phyloP scores from a whole-genome alignment of 1,140 invertebrate genomes.

The Olivierus martensii region DNA sequence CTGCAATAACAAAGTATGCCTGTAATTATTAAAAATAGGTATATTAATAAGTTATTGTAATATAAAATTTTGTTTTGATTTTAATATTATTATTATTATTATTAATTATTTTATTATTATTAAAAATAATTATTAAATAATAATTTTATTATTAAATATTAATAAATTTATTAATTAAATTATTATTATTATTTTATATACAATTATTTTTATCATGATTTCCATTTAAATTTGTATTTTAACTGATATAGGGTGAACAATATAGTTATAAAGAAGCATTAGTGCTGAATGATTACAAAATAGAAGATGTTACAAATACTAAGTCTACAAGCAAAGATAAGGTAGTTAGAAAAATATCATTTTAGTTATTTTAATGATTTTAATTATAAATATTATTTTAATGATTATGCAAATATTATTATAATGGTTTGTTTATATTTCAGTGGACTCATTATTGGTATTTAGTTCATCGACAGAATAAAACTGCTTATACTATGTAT shows the following conservation, averaged over 20 bases:
- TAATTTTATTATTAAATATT: no score
- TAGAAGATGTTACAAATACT: constrained; percentile 60
- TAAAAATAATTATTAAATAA: no score
- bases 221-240: constrained; percentile 1
- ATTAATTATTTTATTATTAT: no score
- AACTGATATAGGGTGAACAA: constrained; percentile 57
- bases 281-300: constrained; percentile 64
- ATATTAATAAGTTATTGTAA: no score
- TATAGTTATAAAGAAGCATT: constrained; percentile 82
- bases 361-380: constrained; percentile 3
- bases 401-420: background rate
- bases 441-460: constrained; percentile 69
- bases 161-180: no score
- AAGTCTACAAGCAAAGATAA: constrained; percentile 35
- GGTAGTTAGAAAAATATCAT: constrained; percentile 22
- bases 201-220: no score
- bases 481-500: constrained; percentile 75
- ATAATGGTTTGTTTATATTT: constrained; percentile 18
- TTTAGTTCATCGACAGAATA: constrained; percentile 63
- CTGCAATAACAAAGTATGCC: no score
- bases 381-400: no score
- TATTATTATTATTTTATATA: no score
- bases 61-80: no score
- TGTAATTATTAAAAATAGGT: no score
- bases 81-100: no score